Conservation (phyloP, 2,888 invertebrate genomes). For the Sinotaia quadrata region DNA sequence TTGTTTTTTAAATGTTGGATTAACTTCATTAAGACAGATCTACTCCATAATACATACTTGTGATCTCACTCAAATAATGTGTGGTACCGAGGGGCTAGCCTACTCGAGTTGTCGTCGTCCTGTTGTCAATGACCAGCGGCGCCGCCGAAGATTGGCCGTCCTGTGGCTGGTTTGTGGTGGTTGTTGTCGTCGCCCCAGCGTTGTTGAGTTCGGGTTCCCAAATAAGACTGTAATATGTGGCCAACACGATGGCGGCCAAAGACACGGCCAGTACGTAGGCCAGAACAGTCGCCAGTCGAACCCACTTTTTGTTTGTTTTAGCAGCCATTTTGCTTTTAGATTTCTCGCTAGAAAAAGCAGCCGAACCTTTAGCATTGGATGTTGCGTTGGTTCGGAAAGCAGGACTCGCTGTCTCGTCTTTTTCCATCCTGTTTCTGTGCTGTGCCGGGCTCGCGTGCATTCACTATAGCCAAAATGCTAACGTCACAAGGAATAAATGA, state of each 20-base stretch:
- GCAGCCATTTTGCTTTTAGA: constrained; percentile 68
- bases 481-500: too few relatives aligned
- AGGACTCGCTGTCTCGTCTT: constrained; percentile 44
- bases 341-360: constrained; percentile 59
- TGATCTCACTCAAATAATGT: too few relatives aligned
- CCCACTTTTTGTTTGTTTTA: constrained; percentile 81
- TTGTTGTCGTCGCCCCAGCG: constrained; percentile 38
- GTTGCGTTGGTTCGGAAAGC: constrained; percentile 50
- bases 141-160: neutral
- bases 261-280: constrained; percentile 95
- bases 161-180: constrained; percentile 10
- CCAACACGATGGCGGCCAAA: constrained; percentile 92
- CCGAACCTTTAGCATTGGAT: constrained; percentile 34
- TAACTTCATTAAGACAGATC: too few relatives aligned
- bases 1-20: too few relatives aligned
- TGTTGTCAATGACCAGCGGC: neutral
- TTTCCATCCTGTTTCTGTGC: constrained; percentile 46
- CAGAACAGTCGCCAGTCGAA: constrained; percentile 91
- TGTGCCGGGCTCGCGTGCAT: constrained; percentile 21
- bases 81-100: neutral
- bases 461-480: too few relatives aligned
- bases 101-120: neutral
- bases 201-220: constrained; percentile 83
- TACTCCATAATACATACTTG: too few relatives aligned
- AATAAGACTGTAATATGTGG: constrained; percentile 93